Evolutionary conservation across 2,797 vertebrate genomes (phyloP).

Genomic region (Buceros bicornis): DNA sequence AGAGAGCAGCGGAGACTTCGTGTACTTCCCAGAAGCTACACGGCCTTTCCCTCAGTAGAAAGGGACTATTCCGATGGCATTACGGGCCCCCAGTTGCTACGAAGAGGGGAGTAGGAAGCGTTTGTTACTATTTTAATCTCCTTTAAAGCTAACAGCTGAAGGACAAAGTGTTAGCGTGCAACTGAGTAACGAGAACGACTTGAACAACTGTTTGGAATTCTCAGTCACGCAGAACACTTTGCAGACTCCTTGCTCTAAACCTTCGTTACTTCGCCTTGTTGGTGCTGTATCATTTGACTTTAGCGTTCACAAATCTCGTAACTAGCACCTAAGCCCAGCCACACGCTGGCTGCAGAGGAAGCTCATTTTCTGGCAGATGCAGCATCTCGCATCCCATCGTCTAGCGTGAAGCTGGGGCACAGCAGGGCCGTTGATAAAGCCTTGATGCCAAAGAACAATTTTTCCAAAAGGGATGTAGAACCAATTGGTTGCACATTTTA

Average conservation of each 20-base stretch:
- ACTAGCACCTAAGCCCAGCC: background rate
- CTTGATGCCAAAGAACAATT: background rate
- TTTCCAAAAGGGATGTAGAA: background rate
- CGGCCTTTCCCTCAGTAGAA: background rate
- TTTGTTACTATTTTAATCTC: conserved; percentile 23
- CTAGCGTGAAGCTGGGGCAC: background rate
- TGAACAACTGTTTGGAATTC: background rate
- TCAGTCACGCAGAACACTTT: background rate
- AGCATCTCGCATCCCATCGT: background rate
- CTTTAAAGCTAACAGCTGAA: background rate
- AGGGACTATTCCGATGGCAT: background rate
- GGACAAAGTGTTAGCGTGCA: background rate
- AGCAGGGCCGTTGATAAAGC: background rate
- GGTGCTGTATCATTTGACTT: background rate
- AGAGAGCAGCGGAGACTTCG: background rate
- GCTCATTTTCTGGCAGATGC: background rate
- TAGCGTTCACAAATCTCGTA: background rate
- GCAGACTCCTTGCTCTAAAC: background rate
- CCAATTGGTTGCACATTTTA: background rate
- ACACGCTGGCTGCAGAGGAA: background rate
- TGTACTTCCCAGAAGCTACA: background rate
- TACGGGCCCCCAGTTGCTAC: background rate
- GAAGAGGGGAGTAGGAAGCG: background rate
- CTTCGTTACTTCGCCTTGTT: background rate
- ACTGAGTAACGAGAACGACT: background rate